Evolutionary conservation across 2,888 invertebrate genomes (phyloP).

Genomic region (Sipha maydis): DNA sequence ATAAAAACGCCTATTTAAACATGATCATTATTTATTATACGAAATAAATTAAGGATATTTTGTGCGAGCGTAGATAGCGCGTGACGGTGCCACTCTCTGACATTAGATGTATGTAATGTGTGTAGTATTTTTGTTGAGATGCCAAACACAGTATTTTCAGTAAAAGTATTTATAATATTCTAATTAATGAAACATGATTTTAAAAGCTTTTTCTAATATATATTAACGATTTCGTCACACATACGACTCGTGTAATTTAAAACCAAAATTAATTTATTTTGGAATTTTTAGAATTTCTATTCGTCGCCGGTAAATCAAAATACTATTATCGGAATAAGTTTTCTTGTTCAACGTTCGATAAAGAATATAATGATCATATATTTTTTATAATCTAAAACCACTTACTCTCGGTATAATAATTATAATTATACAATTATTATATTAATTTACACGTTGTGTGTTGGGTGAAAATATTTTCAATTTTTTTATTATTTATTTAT

Average conservation of each 20-base stretch:
- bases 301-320: too few species aligned
- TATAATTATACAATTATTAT: too few species aligned
- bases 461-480: too few species aligned
- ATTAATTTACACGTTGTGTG: too few species aligned
- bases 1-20: constrained; percentile 41
- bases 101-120: not conserved
- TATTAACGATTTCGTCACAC: not conserved
- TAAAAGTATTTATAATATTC: not conserved
- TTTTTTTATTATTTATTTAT: too few species aligned
- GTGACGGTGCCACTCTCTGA: not conserved
- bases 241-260: not conserved
- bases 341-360: too few species aligned
- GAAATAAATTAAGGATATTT: constrained; percentile 44
- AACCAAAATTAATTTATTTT: not conserved
- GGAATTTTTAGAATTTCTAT: too few species aligned
- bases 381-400: too few species aligned
- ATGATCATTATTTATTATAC: constrained; percentile 36
- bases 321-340: too few species aligned
- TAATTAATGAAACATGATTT: not conserved
- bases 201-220: not conserved
- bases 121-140: constrained; percentile 24
- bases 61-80: not conserved
- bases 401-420: too few species aligned
- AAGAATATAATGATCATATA: too few species aligned
- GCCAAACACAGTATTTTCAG: constrained; percentile 13